A percentile compares a stretch with the other conserved stretches of the same genome.
Conservation (phyloP, 92 coral and sea anemone species). For the Palythoa heliodiscus region DNA sequence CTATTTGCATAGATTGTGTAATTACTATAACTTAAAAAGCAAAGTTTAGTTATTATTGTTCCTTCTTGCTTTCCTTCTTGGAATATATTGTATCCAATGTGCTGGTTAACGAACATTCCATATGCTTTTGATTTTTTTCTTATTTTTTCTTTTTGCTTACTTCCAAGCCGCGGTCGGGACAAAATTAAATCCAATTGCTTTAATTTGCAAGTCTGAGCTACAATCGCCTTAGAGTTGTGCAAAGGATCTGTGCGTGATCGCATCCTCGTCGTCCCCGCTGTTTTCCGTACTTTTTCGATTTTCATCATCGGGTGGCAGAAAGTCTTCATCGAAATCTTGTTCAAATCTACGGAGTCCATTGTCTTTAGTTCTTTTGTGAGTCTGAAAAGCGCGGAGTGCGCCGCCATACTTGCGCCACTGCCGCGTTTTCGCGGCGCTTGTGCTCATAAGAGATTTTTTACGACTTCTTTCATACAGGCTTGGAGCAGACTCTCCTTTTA, state of each 20-base stretch:
- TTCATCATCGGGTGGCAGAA: not conserved
- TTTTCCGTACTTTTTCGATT: not conserved
- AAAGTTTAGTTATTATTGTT: no score
- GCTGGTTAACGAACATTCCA: not conserved
- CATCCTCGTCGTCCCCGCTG: not conserved
- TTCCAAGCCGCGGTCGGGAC: not conserved
- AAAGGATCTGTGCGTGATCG: not conserved
- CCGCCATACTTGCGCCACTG: constrained; percentile 21
- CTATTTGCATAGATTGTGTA: no score
- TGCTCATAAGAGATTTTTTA: constrained; percentile 15
- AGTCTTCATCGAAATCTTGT: not conserved
- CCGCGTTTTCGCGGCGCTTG: constrained; percentile 28
- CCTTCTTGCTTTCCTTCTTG: no score
- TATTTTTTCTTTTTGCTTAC: not conserved
- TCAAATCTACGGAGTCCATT: not conserved
- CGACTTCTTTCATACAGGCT: not conserved
- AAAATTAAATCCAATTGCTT: no score
- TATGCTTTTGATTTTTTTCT: not conserved
- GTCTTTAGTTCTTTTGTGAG: not conserved
- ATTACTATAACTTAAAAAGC: no score
- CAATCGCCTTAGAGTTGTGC: no score
- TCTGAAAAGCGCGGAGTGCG: not conserved
- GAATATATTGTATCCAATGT: no score
- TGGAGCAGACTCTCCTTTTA: not conserved
- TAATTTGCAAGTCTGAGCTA: no score